These are phyloP conservation scores for Anthopleura sola DNA, from an alignment of 64 coral and sea anemone species.

Conservation along the genomic window DNA sequence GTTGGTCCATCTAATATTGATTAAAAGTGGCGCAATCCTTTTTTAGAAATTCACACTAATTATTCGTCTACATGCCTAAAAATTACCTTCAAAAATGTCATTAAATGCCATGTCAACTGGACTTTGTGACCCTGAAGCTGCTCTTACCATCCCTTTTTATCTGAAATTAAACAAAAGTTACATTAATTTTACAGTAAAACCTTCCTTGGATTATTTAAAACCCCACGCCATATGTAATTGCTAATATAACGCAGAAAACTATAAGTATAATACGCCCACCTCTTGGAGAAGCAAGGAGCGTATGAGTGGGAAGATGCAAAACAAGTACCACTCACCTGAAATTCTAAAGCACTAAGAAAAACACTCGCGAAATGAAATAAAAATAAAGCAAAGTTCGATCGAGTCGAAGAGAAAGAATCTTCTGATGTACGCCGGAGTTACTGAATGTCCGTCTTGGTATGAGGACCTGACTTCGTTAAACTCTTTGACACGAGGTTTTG, in stretches of 20 bases:
- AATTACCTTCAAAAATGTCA: conserved; percentile 61
- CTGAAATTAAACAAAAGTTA: background rate
- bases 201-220: no score
- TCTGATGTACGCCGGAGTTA: background rate
- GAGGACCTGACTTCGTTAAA: background rate
- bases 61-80: background rate
- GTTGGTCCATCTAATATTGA: no score
- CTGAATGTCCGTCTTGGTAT: background rate
- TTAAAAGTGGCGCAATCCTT: no score
- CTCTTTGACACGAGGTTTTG: background rate
- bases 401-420: background rate
- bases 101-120: conserved; percentile 62
- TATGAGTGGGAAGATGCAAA: background rate
- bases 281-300: background rate
- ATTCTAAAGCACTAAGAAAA: background rate
- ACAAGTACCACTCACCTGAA: background rate
- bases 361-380: background rate
- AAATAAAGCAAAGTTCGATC: background rate
- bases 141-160: conserved; percentile 18
- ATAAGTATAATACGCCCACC: background rate
- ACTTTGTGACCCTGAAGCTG: conserved; percentile 12
- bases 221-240: no score
- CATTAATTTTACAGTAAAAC: background rate
- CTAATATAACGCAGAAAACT: background rate
- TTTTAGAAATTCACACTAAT: no score